These are phyloP conservation scores for Aurelia sp. DNA, from an alignment of 30 jellyfish, hydroid and myxozoan genomes.

Conservation along the genomic window DNA sequence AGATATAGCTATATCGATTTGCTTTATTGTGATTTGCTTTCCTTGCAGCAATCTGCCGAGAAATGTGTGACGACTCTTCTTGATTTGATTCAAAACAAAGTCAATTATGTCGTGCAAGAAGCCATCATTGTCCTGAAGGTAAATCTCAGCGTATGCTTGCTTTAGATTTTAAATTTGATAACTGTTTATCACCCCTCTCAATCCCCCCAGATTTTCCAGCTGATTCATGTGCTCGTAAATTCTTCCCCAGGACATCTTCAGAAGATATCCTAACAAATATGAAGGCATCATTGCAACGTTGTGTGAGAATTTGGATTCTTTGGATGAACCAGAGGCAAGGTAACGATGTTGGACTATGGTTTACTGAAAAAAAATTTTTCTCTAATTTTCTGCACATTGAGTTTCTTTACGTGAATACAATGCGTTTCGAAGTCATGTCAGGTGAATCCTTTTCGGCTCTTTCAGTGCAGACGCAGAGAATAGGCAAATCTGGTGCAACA, in stretches of 20 bases:
- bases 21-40: background rate
- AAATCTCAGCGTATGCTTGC: background rate
- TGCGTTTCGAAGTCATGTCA: too few species aligned
- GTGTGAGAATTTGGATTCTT: constrained; percentile 94
- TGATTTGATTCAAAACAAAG: constrained; percentile 96
- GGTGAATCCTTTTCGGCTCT: too few species aligned
- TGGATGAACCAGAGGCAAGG: constrained; percentile 99
- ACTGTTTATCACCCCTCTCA: too few species aligned
- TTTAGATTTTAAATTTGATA: background rate
- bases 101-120: constrained; percentile 98
- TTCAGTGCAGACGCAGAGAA: too few species aligned
- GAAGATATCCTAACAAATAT: constrained; percentile 97
- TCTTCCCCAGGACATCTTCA: constrained; percentile 83
- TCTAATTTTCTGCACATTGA: too few species aligned
- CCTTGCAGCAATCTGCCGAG: constrained; percentile 95
- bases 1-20: too few species aligned
- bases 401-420: too few species aligned
- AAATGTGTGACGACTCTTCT: constrained; percentile 94
- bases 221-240: too few species aligned
- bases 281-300: constrained; percentile 96
- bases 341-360: background rate
- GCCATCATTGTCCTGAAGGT: constrained; percentile 98
- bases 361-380: too few species aligned
- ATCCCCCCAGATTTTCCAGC: too few species aligned
- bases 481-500: too few species aligned